phyloP scores from a whole-genome alignment of 2,888 invertebrate genomes.

The Blera fallax region DNA sequence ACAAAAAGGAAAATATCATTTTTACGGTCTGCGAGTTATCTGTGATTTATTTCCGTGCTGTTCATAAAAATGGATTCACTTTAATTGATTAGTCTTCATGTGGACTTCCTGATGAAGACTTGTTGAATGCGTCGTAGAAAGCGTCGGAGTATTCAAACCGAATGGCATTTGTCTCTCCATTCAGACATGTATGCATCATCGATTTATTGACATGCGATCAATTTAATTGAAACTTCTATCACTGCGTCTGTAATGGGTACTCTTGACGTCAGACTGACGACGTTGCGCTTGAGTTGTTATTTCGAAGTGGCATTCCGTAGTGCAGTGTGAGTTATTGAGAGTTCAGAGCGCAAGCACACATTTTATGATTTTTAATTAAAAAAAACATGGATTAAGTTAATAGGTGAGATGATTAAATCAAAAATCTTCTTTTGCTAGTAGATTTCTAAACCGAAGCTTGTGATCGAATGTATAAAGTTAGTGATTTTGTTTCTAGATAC shows the following conservation, averaged over 20 bases:
- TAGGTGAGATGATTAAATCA: too few relatives aligned
- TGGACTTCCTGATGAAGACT: constrained; percentile 48
- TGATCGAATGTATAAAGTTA: too few relatives aligned
- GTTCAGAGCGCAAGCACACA: too few relatives aligned
- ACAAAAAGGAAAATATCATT: constrained; percentile 21
- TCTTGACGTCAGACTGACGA: constrained; percentile 60
- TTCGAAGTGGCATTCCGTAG: background rate
- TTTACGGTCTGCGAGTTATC: constrained; percentile 44
- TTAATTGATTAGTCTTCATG: constrained; percentile 60
- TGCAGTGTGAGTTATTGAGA: background rate
- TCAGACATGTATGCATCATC: constrained; percentile 32
- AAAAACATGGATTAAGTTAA: too few relatives aligned
- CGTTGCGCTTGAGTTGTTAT: constrained; percentile 15
- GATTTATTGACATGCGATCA: constrained; percentile 57
- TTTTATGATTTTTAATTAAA: too few relatives aligned
- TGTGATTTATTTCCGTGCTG: constrained; percentile 46
- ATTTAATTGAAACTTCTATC: constrained; percentile 43
- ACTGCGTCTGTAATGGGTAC: constrained; percentile 1
- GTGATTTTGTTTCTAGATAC: too few relatives aligned
- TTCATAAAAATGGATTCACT: constrained; percentile 37
- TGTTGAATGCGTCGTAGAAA: constrained; percentile 46
- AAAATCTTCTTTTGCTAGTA: too few relatives aligned
- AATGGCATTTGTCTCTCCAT: constrained; percentile 26
- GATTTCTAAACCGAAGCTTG: too few relatives aligned
- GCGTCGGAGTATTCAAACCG: background rate